Conservation (phyloP, 1,140 invertebrate species). For the Zaprionus taronus region DNA sequence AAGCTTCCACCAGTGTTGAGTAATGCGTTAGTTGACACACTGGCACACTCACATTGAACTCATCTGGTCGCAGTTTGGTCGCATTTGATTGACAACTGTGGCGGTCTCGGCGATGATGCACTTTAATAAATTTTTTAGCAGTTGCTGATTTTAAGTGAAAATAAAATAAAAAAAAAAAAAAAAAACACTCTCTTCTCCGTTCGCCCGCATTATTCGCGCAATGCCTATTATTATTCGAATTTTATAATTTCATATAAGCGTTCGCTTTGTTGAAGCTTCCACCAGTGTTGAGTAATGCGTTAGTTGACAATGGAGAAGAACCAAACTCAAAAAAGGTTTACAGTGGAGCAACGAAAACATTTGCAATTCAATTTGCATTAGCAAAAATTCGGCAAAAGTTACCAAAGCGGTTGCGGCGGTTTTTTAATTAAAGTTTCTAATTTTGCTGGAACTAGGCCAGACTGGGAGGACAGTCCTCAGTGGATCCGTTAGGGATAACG, state of each 20-base stretch:
- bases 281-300: background rate
- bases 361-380: slow-evolving; percentile 32
- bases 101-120: too few species aligned
- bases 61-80: too few species aligned
- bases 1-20: background rate
- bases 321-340: slow-evolving; percentile 42
- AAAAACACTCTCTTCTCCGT: too few species aligned
- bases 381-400: slow-evolving; percentile 10
- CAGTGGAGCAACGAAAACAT: slow-evolving; percentile 21
- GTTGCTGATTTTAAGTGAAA: too few species aligned
- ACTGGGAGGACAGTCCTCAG: slow-evolving; percentile 4
- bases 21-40: background rate
- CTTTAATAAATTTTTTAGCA: too few species aligned
- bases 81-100: too few species aligned
- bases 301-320: background rate
- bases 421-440: slow-evolving; percentile 40
- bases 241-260: too few species aligned
- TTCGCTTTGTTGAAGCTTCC: too few species aligned
- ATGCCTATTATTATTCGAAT: too few species aligned
- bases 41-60: too few species aligned
- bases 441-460: slow-evolving; percentile 3
- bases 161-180: too few species aligned
- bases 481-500: slow-evolving; percentile 48
- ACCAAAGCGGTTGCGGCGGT: slow-evolving; percentile 32
- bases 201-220: too few species aligned